A percentile compares a stretch with the other conserved stretches of the same genome.
Conservation (phyloP, 2,888 invertebrate genomes). For the Cremastinae sp. region DNA sequence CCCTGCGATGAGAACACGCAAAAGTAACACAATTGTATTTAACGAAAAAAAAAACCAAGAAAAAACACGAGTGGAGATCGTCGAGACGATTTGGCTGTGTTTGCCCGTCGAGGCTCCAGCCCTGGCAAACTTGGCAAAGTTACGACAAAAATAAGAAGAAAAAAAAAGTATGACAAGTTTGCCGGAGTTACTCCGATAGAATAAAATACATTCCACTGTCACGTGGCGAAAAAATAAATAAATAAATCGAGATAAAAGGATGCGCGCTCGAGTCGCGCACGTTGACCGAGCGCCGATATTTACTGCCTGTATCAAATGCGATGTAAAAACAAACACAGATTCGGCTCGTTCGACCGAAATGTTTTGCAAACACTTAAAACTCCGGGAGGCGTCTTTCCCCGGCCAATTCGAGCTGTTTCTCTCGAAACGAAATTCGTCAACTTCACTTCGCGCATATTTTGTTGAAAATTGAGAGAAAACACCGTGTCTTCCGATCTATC, state of each 20-base stretch:
- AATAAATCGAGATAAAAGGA: constrained; percentile 65
- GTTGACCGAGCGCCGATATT: constrained; percentile 40
- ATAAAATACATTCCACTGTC: constrained; percentile 74
- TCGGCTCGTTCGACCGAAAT: constrained; percentile 23
- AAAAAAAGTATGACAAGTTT: constrained; percentile 44
- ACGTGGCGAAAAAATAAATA: constrained; percentile 65
- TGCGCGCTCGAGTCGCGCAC: constrained; percentile 36
- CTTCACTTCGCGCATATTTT: too few relatives aligned
- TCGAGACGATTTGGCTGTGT: constrained; percentile 62
- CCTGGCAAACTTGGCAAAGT: constrained; percentile 63
- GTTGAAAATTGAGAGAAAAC: too few relatives aligned
- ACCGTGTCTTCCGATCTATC: too few relatives aligned
- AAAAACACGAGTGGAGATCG: constrained; percentile 28
- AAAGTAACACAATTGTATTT: constrained; percentile 5
- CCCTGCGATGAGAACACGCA: constrained; percentile 7
- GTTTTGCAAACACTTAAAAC: constrained; percentile 1
- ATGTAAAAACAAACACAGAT: constrained; percentile 27
- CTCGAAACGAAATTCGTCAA: too few relatives aligned
- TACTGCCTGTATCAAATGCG: constrained; percentile 52
- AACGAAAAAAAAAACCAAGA: constrained; percentile 2
- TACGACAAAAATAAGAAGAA: constrained; percentile 6
- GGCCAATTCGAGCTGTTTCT: constrained; percentile 15
- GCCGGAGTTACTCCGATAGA: constrained; percentile 63
- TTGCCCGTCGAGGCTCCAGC: constrained; percentile 56
- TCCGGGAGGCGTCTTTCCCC: not conserved